These are phyloP conservation scores for Nannoperca obscura DNA, from an alignment of 2,797 vertebrate species.

Conservation along the genomic window DNA sequence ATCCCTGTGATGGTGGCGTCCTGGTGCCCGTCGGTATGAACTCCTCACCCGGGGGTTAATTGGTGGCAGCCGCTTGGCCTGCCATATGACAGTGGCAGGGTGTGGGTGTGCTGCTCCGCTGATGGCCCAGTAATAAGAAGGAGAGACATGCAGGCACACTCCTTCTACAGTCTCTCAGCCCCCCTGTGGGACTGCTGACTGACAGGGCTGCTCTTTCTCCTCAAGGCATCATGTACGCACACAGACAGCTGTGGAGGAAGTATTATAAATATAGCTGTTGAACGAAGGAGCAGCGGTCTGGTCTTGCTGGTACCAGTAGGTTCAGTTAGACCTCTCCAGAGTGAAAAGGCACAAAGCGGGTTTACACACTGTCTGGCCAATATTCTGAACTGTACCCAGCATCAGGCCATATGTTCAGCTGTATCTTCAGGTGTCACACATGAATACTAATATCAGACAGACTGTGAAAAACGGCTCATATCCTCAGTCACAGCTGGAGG, in stretches of 20 bases:
- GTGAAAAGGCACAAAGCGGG: slow-evolving; percentile 7
- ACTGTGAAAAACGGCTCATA: slow-evolving; percentile 17
- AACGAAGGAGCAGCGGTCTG: slow-evolving; percentile 9
- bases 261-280: slow-evolving; percentile 55
- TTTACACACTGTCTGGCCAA: slow-evolving; percentile 8
- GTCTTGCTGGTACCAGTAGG: slow-evolving; percentile 35
- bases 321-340: slow-evolving; percentile 22
- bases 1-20: slow-evolving; percentile 43
- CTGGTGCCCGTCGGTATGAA: slow-evolving; percentile 46
- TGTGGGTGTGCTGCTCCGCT: slow-evolving; percentile 67
- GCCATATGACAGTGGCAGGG: slow-evolving; percentile 63
- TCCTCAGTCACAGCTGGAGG: slow-evolving; percentile 14
- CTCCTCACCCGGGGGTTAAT: slow-evolving; percentile 72
- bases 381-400: slow-evolving; percentile 3
- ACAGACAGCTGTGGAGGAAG: slow-evolving; percentile 30
- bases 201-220: slow-evolving; percentile 72
- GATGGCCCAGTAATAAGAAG: slow-evolving; percentile 70
- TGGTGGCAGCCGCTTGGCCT: slow-evolving; percentile 68
- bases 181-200: slow-evolving; percentile 61
- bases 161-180: slow-evolving; percentile 29
- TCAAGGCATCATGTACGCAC: slow-evolving; percentile 26
- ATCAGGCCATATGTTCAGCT: slow-evolving; percentile 15
- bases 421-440: slow-evolving; percentile 17
- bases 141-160: slow-evolving; percentile 55
- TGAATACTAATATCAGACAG: slow-evolving; percentile 24